These are phyloP conservation scores for Drosophila mauritiana DNA, from an alignment of 1,140 invertebrate species.

Conservation along the genomic window DNA sequence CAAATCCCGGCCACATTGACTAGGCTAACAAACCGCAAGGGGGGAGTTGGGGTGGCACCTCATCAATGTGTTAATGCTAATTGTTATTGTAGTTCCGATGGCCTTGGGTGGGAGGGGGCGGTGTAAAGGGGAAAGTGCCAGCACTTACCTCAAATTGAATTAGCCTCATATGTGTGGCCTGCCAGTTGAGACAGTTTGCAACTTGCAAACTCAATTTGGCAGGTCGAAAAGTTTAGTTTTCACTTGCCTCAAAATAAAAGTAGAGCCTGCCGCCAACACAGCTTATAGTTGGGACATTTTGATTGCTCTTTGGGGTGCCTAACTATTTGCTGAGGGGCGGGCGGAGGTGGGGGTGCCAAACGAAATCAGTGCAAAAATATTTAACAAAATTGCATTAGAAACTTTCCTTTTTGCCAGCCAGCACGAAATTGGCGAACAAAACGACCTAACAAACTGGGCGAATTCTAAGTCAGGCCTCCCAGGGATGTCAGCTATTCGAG, in stretches of 20 bases:
- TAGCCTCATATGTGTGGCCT: slow-evolving; percentile 60
- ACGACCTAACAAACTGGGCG: slow-evolving; percentile 53
- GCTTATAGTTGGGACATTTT: slow-evolving; percentile 22
- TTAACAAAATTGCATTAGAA: slow-evolving; percentile 75
- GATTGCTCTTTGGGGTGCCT: neutral
- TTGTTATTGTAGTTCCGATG: slow-evolving; percentile 69
- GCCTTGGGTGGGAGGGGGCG: neutral
- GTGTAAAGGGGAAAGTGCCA: slow-evolving; percentile 43
- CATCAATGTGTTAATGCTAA: slow-evolving; percentile 71
- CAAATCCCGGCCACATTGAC: slow-evolving; percentile 51
- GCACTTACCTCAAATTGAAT: slow-evolving; percentile 72
- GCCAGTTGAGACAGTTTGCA: slow-evolving; percentile 61
- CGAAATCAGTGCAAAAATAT: slow-evolving; percentile 70
- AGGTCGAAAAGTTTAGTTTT: slow-evolving; percentile 58
- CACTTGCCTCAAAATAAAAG: slow-evolving; percentile 33
- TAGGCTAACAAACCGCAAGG: slow-evolving; percentile 44
- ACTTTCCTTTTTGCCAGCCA: slow-evolving; percentile 48
- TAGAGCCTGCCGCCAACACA: slow-evolving; percentile 6
- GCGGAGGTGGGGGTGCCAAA: slow-evolving; percentile 15
- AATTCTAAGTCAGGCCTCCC: slow-evolving; percentile 15
- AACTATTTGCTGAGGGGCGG: slow-evolving; percentile 49
- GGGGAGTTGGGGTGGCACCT: slow-evolving; percentile 1
- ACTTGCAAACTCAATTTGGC: slow-evolving; percentile 74
- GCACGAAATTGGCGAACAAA: slow-evolving; percentile 41
- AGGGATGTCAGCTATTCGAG: slow-evolving; percentile 17